Percentiles rank a stretch among this genome's conserved stretches.
phyloP scores from a whole-genome alignment of 2,888 invertebrate genomes.

The Temnothorax unifasciatus region DNA sequence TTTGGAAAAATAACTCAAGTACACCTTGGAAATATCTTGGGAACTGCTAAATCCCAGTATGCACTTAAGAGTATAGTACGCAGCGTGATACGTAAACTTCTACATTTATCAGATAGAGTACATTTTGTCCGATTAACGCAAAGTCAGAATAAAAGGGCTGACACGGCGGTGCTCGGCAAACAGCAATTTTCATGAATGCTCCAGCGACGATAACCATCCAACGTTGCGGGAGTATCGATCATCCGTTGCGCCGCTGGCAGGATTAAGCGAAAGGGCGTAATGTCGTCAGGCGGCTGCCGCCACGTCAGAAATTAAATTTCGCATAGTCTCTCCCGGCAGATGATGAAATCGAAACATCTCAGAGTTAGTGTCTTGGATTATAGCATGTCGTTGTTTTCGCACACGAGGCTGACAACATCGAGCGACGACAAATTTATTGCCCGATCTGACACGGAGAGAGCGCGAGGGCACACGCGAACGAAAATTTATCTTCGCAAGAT shows the following conservation, averaged over 20 bases:
- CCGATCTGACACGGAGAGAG: neutral
- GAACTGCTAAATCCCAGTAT: neutral
- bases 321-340: conserved; percentile 11
- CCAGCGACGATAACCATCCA: conserved; percentile 2
- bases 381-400: neutral
- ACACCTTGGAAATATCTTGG: conserved; percentile 1
- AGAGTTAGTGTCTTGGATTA: conserved; percentile 3
- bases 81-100: neutral
- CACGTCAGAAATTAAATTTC: conserved; percentile 39
- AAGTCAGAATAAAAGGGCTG: neutral
- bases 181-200: neutral
- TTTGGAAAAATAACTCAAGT: neutral
- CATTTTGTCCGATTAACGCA: neutral
- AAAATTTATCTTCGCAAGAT: conserved; percentile 47
- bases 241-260: conserved; percentile 21
- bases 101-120: neutral
- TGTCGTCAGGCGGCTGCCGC: conserved; percentile 4
- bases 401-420: neutral
- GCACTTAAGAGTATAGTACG: neutral
- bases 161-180: neutral
- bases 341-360: conserved; percentile 17
- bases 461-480: neutral
- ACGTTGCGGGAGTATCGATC: conserved; percentile 32
- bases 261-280: conserved; percentile 46
- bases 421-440: conserved; percentile 44